Evolutionary conservation across 2,888 invertebrate species (phyloP).

Genomic region (Agrypnus murinus): DNA sequence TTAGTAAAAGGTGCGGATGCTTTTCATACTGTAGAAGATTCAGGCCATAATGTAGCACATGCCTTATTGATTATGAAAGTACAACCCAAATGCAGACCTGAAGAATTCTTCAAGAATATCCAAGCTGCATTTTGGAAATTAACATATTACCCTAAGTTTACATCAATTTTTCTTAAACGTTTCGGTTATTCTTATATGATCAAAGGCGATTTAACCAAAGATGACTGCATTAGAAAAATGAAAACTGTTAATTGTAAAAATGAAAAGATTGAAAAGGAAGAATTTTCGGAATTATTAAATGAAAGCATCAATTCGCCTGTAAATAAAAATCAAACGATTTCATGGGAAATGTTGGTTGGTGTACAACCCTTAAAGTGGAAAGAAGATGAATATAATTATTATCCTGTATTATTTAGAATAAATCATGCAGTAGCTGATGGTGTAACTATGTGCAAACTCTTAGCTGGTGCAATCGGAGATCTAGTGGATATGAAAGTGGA

Average conservation of each 20-base stretch:
- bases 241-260: neutral
- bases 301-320: constrained; percentile 66
- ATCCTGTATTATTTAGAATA: constrained; percentile 73
- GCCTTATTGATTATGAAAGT: no score
- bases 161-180: constrained; percentile 49
- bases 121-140: neutral
- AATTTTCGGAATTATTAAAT: constrained; percentile 15
- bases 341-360: constrained; percentile 74
- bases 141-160: neutral
- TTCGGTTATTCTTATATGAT: constrained; percentile 75
- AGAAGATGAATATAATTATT: constrained; percentile 45
- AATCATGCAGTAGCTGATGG: constrained; percentile 76
- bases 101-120: neutral
- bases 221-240: constrained; percentile 32
- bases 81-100: no score
- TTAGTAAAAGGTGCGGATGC: constrained; percentile 74
- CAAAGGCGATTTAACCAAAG: constrained; percentile 64
- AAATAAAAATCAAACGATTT: constrained; percentile 70
- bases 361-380: constrained; percentile 54
- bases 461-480: constrained; percentile 55
- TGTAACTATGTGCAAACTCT: constrained; percentile 71
- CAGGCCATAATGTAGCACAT: constrained; percentile 70
- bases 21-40: constrained; percentile 74
- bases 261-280: neutral
- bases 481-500: no score